phyloP scores from a whole-genome alignment of 2,113 vertebrate genomes.

The Equus quagga region DNA sequence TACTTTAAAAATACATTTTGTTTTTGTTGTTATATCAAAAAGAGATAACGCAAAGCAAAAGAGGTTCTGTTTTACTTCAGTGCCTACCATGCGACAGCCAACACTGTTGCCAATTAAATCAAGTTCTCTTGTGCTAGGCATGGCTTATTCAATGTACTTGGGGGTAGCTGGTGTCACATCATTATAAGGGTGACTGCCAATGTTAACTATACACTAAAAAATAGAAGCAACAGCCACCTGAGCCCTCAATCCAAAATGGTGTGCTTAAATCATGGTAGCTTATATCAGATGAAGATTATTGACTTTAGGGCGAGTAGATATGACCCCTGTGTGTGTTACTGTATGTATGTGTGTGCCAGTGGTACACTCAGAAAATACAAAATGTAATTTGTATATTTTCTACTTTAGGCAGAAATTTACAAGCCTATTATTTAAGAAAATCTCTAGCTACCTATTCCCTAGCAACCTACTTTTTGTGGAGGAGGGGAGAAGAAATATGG shows the following conservation, averaged over 20 bases:
- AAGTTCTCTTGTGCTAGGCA: conserved; percentile 78
- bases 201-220: conserved; percentile 90
- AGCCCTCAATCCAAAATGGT: conserved; percentile 83
- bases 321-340: background rate
- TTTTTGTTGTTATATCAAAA: conserved; percentile 46
- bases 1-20: conserved; percentile 64
- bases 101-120: conserved; percentile 84
- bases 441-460: background rate
- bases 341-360: background rate
- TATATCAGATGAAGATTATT: conserved; percentile 65
- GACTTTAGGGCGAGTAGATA: conserved; percentile 57
- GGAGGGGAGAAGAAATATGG: background rate
- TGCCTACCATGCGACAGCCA: conserved; percentile 75
- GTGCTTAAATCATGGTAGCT: conserved; percentile 71
- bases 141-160: conserved; percentile 77
- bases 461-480: background rate
- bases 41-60: conserved; percentile 7
- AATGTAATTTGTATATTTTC: background rate
- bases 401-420: conserved; percentile 16
- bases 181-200: conserved; percentile 91
- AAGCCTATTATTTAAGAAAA: conserved; percentile 42
- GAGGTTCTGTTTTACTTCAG: conserved; percentile 71
- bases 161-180: conserved; percentile 82
- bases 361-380: conserved; percentile 40
- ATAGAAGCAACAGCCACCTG: conserved; percentile 88